Evolutionary conservation across 1,140 invertebrate species (phyloP).

Genomic region (Drosophila biarmipes): DNA sequence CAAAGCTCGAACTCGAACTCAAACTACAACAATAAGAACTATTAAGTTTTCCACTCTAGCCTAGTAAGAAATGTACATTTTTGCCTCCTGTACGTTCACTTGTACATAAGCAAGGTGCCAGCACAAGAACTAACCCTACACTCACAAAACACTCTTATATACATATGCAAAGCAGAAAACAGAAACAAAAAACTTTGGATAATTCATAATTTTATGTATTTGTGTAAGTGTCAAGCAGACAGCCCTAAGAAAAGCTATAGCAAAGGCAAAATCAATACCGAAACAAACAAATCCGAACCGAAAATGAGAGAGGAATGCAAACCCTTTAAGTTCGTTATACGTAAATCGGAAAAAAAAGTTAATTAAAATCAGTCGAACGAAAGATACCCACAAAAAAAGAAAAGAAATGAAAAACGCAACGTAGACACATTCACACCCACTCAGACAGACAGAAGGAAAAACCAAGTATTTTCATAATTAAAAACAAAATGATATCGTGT

Average conservation of each 20-base stretch:
- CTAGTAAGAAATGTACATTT: constrained; percentile 51
- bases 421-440: constrained; percentile 25
- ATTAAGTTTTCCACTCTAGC: constrained; percentile 48
- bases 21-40: constrained; percentile 37
- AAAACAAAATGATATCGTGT: constrained; percentile 74
- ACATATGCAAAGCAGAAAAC: constrained; percentile 30
- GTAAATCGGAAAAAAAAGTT: constrained; percentile 21
- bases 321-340: constrained; percentile 23
- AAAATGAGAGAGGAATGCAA: background rate
- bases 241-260: constrained; percentile 28
- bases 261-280: constrained; percentile 10
- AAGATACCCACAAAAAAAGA: background rate
- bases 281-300: constrained; percentile 9
- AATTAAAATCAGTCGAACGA: constrained; percentile 5
- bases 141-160: constrained; percentile 13
- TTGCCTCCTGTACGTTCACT: constrained; percentile 48
- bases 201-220: constrained; percentile 54
- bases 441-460: constrained; percentile 51
- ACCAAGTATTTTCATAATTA: constrained; percentile 75
- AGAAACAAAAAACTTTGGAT: constrained; percentile 31
- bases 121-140: constrained; percentile 21
- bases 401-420: background rate
- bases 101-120: constrained; percentile 46
- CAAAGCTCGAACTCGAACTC: constrained; percentile 19
- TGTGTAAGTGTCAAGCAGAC: constrained; percentile 64